Percentiles rank a stretch among this genome's conserved stretches.
phyloP scores from a whole-genome alignment of 2,797 vertebrate species.

The Semotilus atromaculatus region DNA sequence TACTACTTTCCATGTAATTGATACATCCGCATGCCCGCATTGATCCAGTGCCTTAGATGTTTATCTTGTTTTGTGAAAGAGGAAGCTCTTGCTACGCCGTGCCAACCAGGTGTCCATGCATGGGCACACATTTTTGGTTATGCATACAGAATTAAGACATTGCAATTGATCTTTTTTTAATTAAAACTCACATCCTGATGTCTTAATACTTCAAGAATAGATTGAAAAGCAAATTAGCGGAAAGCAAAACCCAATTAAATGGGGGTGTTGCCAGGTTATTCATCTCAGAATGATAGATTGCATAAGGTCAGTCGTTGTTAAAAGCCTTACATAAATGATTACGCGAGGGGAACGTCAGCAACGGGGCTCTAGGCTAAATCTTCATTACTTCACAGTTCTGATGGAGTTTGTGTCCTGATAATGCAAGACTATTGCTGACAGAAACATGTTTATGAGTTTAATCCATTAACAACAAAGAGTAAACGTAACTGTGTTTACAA shows the following conservation, averaged over 20 bases:
- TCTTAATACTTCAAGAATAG: background rate
- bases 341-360: background rate
- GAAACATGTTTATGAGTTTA: background rate
- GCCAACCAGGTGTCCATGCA: slow-evolving; percentile 6
- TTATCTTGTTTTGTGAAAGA: slow-evolving; percentile 34
- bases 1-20: slow-evolving; percentile 34
- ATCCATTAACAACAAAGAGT: background rate
- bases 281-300: slow-evolving; percentile 30
- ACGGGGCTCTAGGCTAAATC: background rate
- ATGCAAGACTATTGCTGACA: background rate
- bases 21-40: slow-evolving; percentile 34
- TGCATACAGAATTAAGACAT: background rate
- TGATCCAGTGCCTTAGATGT: slow-evolving; percentile 8
- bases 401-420: background rate
- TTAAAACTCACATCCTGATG: background rate
- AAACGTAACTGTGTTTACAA: background rate
- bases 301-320: slow-evolving; percentile 17
- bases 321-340: slow-evolving; percentile 37
- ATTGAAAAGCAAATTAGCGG: slow-evolving; percentile 12
- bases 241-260: slow-evolving; percentile 11
- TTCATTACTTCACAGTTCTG: slow-evolving; percentile 13
- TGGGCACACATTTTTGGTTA: background rate
- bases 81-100: background rate
- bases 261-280: background rate
- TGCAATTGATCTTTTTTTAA: background rate